phyloP scores from a whole-genome alignment of 2,113 vertebrate species.

The Burhinus oedicnemus region DNA sequence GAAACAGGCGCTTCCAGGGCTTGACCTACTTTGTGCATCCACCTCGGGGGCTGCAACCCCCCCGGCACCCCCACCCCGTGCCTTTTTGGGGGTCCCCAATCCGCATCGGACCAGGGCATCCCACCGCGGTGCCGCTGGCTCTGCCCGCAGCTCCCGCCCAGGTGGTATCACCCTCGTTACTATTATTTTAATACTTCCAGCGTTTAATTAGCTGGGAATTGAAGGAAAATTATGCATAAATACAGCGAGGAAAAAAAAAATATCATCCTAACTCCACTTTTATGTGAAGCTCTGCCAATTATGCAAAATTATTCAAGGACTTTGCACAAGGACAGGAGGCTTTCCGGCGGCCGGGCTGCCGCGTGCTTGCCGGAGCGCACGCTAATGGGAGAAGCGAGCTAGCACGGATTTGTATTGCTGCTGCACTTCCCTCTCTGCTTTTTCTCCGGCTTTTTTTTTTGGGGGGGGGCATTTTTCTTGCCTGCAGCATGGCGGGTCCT shows the following conservation, averaged over 20 bases:
- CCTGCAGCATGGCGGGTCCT: not conserved
- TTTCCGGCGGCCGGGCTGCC: not conserved
- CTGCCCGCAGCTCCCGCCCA: not conserved
- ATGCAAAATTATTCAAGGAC: constrained; percentile 22
- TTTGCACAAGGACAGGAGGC: not conserved
- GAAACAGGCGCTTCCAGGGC: not conserved
- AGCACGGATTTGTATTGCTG: not conserved
- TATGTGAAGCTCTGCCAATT: constrained; percentile 1
- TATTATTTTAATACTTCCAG: not conserved
- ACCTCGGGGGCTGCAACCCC: not conserved
- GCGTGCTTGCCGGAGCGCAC: not conserved
- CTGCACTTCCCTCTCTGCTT: too few species aligned
- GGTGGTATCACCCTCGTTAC: not conserved
- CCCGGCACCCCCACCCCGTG: rapidly evolving
- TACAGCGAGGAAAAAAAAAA: not conserved
- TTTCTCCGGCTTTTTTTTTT: not conserved
- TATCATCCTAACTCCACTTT: not conserved
- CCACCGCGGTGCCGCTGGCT: not conserved
- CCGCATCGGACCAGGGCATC: too few species aligned
- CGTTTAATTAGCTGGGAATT: not conserved
- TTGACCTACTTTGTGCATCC: not conserved
- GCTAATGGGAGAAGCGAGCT: not conserved
- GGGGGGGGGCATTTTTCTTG: not conserved
- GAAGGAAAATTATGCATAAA: not conserved
- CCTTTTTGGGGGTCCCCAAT: not conserved